Evolutionary conservation across 92 coral and sea anemone species (phyloP).

Genomic region (Palythoa grandiflora): DNA sequence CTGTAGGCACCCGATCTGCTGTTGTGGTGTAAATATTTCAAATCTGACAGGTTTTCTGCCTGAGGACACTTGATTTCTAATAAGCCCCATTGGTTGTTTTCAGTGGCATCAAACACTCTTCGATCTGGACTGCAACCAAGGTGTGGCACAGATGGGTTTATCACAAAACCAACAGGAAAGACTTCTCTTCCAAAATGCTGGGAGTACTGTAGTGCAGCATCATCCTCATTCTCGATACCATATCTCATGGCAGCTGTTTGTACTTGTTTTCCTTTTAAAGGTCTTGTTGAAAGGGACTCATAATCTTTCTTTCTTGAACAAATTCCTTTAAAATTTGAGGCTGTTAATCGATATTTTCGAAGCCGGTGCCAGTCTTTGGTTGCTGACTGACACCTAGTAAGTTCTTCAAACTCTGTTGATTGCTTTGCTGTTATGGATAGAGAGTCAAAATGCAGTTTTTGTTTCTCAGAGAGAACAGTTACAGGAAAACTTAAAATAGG

Average conservation of each 20-base stretch:
- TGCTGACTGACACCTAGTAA: constrained; percentile 52
- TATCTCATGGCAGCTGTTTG: constrained; percentile 71
- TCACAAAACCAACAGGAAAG: constrained; percentile 53
- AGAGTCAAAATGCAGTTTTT: constrained; percentile 32
- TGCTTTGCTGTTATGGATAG: constrained; percentile 20
- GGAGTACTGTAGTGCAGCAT: constrained; percentile 53
- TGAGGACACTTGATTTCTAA: constrained; percentile 66
- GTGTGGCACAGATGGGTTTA: constrained; percentile 64
- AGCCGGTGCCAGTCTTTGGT: constrained; percentile 55
- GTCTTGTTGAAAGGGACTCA: constrained; percentile 29
- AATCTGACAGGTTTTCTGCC: not conserved
- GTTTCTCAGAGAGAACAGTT: constrained; percentile 29
- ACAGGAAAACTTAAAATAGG: constrained; percentile 40
- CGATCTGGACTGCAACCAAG: constrained; percentile 74
- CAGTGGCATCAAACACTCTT: constrained; percentile 53
- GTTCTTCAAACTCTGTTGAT: constrained; percentile 41
- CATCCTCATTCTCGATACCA: constrained; percentile 64
- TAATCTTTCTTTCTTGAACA: constrained; percentile 40
- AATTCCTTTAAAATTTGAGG: constrained; percentile 49
- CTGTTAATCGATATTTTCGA: constrained; percentile 28
- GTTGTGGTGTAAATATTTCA: constrained; percentile 45
- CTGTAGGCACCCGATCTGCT: constrained; percentile 42
- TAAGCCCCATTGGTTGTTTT: constrained; percentile 57
- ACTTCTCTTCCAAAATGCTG: constrained; percentile 48
- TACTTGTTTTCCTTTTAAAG: not conserved